Conservation (phyloP, 1,140 invertebrate genomes). For the Reticulitermes speratus region DNA sequence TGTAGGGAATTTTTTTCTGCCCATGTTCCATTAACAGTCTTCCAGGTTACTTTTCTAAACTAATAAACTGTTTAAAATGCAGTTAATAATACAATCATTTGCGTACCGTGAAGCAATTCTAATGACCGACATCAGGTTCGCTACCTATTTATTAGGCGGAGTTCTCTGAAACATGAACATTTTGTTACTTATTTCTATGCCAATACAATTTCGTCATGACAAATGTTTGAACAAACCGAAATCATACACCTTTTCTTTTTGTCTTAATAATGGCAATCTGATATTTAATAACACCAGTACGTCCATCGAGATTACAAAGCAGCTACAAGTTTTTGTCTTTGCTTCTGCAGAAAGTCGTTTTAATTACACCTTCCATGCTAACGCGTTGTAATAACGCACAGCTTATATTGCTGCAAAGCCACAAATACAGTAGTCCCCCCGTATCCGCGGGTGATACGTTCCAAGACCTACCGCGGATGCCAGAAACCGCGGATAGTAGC, state of each 20-base stretch:
- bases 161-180: not conserved
- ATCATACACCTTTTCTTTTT: not conserved
- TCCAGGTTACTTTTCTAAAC: not conserved
- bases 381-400: no score
- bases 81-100: not conserved
- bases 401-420: no score
- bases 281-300: not conserved
- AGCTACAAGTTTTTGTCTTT: no score
- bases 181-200: not conserved
- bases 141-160: not conserved
- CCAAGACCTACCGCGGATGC: no score
- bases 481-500: no score
- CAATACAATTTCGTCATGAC: not conserved
- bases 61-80: not conserved
- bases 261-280: not conserved
- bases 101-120: not conserved
- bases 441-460: no score
- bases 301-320: no score
- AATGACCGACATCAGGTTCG: not conserved
- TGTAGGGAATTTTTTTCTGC: not conserved
- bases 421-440: no score
- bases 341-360: no score
- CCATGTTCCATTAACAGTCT: not conserved
- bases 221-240: not conserved
- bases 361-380: no score